Percentiles rank a stretch among this genome's conserved stretches.
phyloP scores from a whole-genome alignment of 2,888 invertebrate genomes.

The Tricholauxania praeusta region DNA sequence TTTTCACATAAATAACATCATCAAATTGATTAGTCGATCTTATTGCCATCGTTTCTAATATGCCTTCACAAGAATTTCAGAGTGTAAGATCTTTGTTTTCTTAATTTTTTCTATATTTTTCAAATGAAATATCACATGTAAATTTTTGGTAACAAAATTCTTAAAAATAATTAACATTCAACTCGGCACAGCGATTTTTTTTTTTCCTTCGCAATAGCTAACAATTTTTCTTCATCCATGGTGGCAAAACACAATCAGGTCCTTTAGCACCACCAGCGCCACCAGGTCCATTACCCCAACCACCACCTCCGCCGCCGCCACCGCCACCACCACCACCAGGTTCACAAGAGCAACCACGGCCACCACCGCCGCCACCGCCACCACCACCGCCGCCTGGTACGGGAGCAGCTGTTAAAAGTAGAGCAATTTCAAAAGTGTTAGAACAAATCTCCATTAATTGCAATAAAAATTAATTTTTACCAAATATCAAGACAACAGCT shows the following conservation, averaged over 20 bases:
- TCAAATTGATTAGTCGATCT: no score
- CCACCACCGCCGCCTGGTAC: slow-evolving; percentile 35
- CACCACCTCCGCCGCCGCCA: slow-evolving; percentile 37
- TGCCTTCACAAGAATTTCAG: no score
- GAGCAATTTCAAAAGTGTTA: not conserved
- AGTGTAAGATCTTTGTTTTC: no score
- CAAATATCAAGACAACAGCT: not conserved
- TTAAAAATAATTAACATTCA: not conserved
- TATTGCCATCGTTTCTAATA: no score
- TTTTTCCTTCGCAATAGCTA: not conserved
- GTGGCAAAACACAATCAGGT: slow-evolving; percentile 36
- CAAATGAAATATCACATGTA: no score
- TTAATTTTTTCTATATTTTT: no score
- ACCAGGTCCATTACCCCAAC: slow-evolving; percentile 34
- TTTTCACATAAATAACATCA: no score
- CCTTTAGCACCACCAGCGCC: slow-evolving; percentile 32
- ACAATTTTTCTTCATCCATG: slow-evolving; percentile 32
- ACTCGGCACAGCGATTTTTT: no score
- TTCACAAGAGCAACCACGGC: slow-evolving; percentile 26
- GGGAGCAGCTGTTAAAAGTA: slow-evolving; percentile 29
- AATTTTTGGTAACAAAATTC: no score
- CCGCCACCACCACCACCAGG: slow-evolving; percentile 36
- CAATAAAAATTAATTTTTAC: not conserved
- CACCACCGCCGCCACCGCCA: slow-evolving; percentile 37
- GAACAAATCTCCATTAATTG: not conserved